Base-by-base conservation (phyloP, 2,888 invertebrate species). In the Asteroscopus sphinx region DNA sequence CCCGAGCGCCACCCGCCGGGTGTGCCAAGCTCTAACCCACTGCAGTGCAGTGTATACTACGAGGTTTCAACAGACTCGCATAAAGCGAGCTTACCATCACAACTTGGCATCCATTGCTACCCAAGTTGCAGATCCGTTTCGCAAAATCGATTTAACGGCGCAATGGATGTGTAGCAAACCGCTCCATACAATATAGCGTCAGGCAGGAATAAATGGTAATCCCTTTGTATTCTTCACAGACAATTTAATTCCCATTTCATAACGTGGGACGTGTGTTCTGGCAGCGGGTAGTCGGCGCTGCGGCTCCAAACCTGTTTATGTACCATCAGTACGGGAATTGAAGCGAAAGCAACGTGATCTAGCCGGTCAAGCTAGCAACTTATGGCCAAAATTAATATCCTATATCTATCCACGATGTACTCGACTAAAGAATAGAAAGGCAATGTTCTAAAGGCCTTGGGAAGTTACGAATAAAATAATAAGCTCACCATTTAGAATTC, bases 191-290 rank as follows among this genome's bases (percentile, higher is more conserved):
- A 47, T 45, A 39, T 35, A 36, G 35, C 37, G 36, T 54, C 54
- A 39, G 59, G 44, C 66, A 41, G 74, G 76, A 76, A 77, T 83
- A 73, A 77, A 79, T 65, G 78, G 76, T 88, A 87, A 89, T 85
- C 86, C 86, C 60, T 76, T 81, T 85, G 83, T 87, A 85, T 85
- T 88, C 84, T 88, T 89, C 88, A 89, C 88, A 88, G 89, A 83
- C 87, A 89, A 90, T 90, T 89, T 88, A 89, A 89, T 87, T 88
- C 86, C 82, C 80, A 87, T 90, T 89, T 88, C 86, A 88, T 84
- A 87, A 85, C 80, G 82, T 79, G 77, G 79, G 73, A 79, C 80
- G 83, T 83, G 82, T 78, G 77, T 68, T 76, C 67, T 61, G 76
- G 72, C 76, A 66, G 69, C 69, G 48, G 45, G 32, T 40, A 42